A percentile compares a stretch with the other conserved stretches of the same genome.
These are phyloP conservation scores for Agelas oroides DNA, from an alignment of 37 sponge, comb jelly and placozoan genomes.

Conservation along the genomic window DNA sequence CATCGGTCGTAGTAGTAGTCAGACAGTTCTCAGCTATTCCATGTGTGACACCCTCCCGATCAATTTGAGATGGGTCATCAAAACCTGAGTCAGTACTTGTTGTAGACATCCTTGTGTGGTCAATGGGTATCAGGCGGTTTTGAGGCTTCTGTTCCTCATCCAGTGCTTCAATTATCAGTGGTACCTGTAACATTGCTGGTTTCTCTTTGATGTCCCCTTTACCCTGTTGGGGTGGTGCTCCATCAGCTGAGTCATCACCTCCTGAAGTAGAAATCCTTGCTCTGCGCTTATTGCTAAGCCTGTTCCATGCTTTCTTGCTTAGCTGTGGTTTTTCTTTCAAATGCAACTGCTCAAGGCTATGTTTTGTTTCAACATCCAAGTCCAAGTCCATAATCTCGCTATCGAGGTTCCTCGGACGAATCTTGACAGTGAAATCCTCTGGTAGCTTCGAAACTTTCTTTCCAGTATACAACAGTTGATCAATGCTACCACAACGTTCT, in stretches of 20 bases:
- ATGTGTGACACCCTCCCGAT: background rate
- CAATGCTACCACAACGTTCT: background rate
- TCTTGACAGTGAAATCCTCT: background rate
- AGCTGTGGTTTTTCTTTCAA: slow-evolving; percentile 16
- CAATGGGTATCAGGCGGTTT: no score
- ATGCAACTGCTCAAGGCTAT: slow-evolving; percentile 7
- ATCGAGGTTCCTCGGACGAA: no score
- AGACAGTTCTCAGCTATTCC: background rate
- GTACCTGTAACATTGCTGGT: no score
- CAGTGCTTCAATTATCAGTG: no score
- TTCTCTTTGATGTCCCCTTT: no score
- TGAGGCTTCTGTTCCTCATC: no score
- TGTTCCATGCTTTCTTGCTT: slow-evolving; percentile 30
- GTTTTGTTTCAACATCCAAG: background rate
- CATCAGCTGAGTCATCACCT: no score
- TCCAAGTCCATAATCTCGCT: slow-evolving; percentile 9
- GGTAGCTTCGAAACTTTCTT: slow-evolving; percentile 56
- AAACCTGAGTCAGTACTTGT: slow-evolving; percentile 48
- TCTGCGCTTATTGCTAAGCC: slow-evolving; percentile 14
- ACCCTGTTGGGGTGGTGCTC: no score
- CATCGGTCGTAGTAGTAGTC: background rate
- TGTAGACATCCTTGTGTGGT: slow-evolving; percentile 6
- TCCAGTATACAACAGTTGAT: slow-evolving; percentile 37
- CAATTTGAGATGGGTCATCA: slow-evolving; percentile 26
- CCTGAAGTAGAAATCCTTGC: background rate